Percentiles rank a stretch among this genome's conserved stretches.
phyloP scores from a whole-genome alignment of 2,888 invertebrate genomes.

The Platynereis dumerilii region DNA sequence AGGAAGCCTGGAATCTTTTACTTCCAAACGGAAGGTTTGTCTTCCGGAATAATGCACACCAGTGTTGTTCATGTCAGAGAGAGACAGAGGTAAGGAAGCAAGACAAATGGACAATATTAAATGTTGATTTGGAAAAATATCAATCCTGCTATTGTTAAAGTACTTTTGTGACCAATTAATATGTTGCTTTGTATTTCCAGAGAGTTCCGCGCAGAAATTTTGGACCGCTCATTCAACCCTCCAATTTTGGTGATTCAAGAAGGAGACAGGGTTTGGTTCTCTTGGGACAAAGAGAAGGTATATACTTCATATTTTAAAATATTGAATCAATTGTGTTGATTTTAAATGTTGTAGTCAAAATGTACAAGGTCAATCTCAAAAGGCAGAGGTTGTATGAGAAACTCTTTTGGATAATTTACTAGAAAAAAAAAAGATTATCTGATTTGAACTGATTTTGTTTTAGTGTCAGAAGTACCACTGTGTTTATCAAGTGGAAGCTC shows the following conservation, averaged over 20 bases:
- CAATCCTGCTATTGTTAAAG: no score
- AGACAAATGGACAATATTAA: no score
- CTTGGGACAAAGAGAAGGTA: constrained; percentile 61
- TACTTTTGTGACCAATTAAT: no score
- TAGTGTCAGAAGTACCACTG: constrained; percentile 61
- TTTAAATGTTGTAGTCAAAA: no score
- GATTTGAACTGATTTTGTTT: constrained; percentile 25
- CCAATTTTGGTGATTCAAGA: constrained; percentile 61
- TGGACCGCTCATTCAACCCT: constrained; percentile 59
- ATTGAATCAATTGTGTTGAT: no score
- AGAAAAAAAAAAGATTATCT: no score
- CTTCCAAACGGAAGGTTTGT: constrained; percentile 56
- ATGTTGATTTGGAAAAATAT: no score
- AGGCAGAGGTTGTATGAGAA: no score
- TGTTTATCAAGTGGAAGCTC: constrained; percentile 60
- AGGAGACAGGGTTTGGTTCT: constrained; percentile 64
- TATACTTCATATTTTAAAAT: constrained; percentile 8
- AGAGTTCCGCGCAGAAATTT: constrained; percentile 56
- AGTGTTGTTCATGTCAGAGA: constrained; percentile 60
- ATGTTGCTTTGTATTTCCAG: no score
- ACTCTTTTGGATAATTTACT: no score
- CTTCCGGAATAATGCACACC: constrained; percentile 49
- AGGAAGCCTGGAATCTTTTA: constrained; percentile 61
- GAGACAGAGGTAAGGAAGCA: constrained; percentile 51
- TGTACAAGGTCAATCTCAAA: no score